Evolutionary conservation across 2,888 invertebrate genomes (phyloP).

Genomic region (Theretra japonica): DNA sequence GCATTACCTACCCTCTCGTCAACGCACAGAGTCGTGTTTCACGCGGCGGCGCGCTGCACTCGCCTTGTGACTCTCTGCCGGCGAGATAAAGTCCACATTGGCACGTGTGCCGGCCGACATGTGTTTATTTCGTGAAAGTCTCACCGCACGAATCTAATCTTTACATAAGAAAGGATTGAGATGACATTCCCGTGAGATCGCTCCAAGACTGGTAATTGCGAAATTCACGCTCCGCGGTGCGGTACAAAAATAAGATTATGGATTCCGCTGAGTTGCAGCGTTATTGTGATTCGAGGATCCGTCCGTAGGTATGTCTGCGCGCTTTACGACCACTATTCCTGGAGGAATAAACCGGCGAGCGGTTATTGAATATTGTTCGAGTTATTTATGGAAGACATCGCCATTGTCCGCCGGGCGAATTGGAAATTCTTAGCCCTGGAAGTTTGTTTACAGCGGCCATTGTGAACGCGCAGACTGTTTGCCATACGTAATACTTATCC

Average conservation of each 20-base stretch:
- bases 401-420: constrained; percentile 67
- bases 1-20: constrained; percentile 73
- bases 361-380: constrained; percentile 82
- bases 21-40: constrained; percentile 76
- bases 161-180: constrained; percentile 57
- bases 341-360: constrained; percentile 78
- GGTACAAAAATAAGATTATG: constrained; percentile 85
- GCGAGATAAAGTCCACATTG: constrained; percentile 82
- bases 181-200: constrained; percentile 59
- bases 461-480: constrained; percentile 33
- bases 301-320: constrained; percentile 82
- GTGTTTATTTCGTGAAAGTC: constrained; percentile 80
- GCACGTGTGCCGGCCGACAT: constrained; percentile 80
- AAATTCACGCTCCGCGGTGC: constrained; percentile 84
- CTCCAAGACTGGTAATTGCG: constrained; percentile 76
- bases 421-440: constrained; percentile 55
- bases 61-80: constrained; percentile 69
- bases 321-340: constrained; percentile 82
- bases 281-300: constrained; percentile 85
- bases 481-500: constrained; percentile 28
- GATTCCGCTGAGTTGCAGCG: constrained; percentile 83
- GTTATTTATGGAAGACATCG: constrained; percentile 81
- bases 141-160: constrained; percentile 60
- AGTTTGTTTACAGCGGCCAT: constrained; percentile 56
- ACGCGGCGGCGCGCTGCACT: constrained; percentile 65